A percentile compares a stretch with the other conserved stretches of the same genome.
Conservation (phyloP, 2,797 vertebrate genomes). For the Eleutherodactylus coqui region DNA sequence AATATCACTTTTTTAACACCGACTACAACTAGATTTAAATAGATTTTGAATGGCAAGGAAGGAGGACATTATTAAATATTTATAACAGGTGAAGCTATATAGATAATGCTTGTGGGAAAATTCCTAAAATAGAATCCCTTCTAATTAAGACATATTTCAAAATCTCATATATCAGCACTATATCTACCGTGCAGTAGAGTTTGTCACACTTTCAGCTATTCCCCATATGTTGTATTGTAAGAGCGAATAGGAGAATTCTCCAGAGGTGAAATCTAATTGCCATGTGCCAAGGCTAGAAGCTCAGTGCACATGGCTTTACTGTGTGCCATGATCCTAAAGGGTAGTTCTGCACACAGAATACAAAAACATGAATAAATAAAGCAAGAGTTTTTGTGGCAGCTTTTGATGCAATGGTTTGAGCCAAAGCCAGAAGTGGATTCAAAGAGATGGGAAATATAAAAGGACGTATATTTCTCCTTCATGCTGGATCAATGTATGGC, state of each 20-base stretch:
- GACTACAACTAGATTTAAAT: background rate
- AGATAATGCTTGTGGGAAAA: conserved; percentile 13
- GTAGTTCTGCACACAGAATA: no score
- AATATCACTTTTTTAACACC: background rate
- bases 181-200: background rate
- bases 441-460: no score
- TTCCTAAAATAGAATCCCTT: background rate
- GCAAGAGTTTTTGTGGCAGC: no score
- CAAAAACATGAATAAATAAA: no score
- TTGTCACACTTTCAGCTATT: background rate
- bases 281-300: background rate
- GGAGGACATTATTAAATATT: conserved; percentile 14
- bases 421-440: no score
- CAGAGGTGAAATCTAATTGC: background rate
- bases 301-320: background rate
- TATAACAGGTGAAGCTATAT: conserved; percentile 6
- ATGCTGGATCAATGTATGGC: no score
- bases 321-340: no score
- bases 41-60: background rate
- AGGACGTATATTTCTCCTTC: no score
- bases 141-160: conserved; percentile 1
- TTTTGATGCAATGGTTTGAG: no score
- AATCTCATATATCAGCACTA: background rate
- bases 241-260: background rate
- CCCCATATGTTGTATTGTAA: background rate